These are phyloP conservation scores for Anguilla anguilla DNA, from an alignment of 2,797 vertebrate genomes.

Conservation along the genomic window DNA sequence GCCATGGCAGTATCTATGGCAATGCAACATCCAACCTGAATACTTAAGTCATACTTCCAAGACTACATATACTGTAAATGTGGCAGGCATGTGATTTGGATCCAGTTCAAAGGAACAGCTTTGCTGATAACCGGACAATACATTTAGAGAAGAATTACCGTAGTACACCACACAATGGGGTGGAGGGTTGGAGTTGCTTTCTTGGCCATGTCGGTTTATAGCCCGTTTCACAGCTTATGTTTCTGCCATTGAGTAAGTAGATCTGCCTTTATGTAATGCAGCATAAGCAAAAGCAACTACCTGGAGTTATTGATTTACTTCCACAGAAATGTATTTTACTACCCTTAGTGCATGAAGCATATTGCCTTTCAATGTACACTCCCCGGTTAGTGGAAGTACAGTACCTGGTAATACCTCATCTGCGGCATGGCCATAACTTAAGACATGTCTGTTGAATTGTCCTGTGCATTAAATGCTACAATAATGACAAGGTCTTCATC, in stretches of 20 bases:
- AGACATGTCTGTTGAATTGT: neutral
- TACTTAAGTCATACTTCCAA: neutral
- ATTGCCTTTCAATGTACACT: neutral
- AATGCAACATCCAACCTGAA: neutral
- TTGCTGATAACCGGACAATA: neutral
- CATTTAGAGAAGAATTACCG: neutral
- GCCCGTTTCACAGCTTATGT: neutral
- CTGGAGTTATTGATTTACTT: constrained; percentile 29
- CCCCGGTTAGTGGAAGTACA: neutral
- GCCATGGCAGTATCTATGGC: neutral
- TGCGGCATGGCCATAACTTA: neutral
- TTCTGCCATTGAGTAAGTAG: constrained; percentile 16
- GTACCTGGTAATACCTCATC: neutral
- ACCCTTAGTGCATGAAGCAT: neutral
- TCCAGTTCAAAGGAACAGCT: neutral
- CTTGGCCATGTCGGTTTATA: neutral
- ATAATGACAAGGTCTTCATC: neutral
- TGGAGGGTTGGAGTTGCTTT: neutral
- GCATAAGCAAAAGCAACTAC: constrained; percentile 21
- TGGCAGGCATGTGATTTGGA: neutral
- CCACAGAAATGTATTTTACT: constrained; percentile 9
- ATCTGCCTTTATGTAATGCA: constrained; percentile 28
- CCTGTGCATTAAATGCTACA: neutral
- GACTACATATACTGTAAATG: neutral
- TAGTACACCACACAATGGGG: neutral